Evolutionary conservation across 2,113 vertebrate genomes (phyloP), one percentile per base, ranked within the genome.

Genomic region (Syngnathoides biaculeatus): DNA sequence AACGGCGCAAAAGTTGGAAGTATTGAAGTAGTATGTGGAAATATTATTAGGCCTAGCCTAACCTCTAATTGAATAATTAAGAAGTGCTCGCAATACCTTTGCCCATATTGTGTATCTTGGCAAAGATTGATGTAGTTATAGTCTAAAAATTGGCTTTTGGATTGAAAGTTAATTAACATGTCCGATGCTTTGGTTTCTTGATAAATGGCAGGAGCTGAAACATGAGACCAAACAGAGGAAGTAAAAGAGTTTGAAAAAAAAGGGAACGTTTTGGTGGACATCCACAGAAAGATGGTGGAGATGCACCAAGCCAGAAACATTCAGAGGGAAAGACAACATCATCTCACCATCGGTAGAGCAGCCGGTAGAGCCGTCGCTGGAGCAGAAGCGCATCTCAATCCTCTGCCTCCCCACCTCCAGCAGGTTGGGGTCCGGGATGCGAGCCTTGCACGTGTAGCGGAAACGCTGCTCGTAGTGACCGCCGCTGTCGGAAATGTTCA

Each of bases 351-450:
- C 95, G 0, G 96, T 95, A 27, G 94, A 96, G 85, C 97, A 99
- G 11, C 96, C 95, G 0, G 95, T 98, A 79, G 94, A 94, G 0
- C 97, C 96, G 0, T 98, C 96, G 0, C 95, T 97, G 60, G 97
- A 98, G 80, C 97, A 99, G 74, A 98, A 98, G 0, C 96, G 94
- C 97, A 98, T 99, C 85, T 99, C 97, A 0, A 98, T 98, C 64
- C 96, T 90, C 86, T 98, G 96, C 39, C 96, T 91, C 0, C 96
- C 96, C 69, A 99, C 96, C 52, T 99, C 97, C 48, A 99, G 89
- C 72, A 96, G 79, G 71, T 86, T 92, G 0, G 95, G 92, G 30
- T 98, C 96, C 0, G 96, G 91, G 72, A 98, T 89, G 3, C 94
- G 95, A 0, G 96, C 96, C 75, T 97, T 98, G 89, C 97, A 99